Conservation (phyloP, 2,797 vertebrate species). For the Heterohyrax brucei region DNA sequence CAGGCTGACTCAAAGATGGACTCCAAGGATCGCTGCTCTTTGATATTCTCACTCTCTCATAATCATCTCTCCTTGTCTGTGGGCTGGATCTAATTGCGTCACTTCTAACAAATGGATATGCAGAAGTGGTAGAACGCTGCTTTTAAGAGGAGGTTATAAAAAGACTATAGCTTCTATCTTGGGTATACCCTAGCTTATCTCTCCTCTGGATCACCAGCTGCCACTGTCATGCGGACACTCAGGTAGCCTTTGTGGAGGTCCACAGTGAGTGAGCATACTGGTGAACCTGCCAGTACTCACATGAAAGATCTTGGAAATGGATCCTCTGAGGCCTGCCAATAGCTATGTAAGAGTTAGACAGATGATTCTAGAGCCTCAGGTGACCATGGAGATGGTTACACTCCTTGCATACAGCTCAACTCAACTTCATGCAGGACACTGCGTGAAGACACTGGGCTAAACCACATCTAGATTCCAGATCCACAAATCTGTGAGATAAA, state of each 20-base stretch:
- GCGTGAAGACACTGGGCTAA: background rate
- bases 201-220: background rate
- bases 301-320: background rate
- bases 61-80: background rate
- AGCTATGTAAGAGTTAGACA: no score
- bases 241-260: background rate
- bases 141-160: background rate
- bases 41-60: background rate
- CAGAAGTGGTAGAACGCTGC: background rate
- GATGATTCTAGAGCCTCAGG: fast-evolving
- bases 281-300: fast-evolving
- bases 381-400: background rate
- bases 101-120: background rate
- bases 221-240: background rate
- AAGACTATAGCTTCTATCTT: background rate
- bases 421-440: background rate
- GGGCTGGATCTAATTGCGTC: background rate
- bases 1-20: background rate
- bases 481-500: background rate
- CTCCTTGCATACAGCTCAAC: background rate
- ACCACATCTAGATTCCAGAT: background rate
- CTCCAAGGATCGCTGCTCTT: background rate
- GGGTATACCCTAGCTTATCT: fast-evolving
- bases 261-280: fast-evolving
- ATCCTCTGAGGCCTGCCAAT: background rate